Base-by-base conservation (phyloP, 2,797 vertebrate genomes). In the Myoxocephalus aenaeus region DNA sequence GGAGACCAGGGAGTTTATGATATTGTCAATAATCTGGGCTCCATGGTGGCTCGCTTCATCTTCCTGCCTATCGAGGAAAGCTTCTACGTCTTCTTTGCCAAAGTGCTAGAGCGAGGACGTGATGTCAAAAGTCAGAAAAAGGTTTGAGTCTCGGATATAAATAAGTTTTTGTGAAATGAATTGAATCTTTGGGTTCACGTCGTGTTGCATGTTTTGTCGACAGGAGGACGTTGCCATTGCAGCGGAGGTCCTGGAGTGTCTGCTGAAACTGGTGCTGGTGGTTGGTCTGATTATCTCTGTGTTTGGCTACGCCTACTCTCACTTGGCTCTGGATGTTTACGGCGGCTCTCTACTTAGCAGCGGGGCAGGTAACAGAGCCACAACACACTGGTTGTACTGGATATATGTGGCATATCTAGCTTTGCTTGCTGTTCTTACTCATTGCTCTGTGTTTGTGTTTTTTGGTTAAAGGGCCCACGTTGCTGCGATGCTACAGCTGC, bases 1-100 rank as follows among this genome's bases (percentile, higher is more conserved):
- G 98, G 97, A 57, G 98, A 99, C 86, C 98, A 99, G 89, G 98
- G 97, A 34, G 92, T 99, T 0, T 99, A 99, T 72, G 98, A 99
- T 65, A 95, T 97, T 3, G 95, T 99, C 87, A 99, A 98, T 86
- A 99, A 99, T 62, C 95, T 99, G 64, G 98, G 98, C 73, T 99
- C 98, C n/a, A 96, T 99, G 95, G 97, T 98, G 87, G 97, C 98
- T 2, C 96, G 98, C 38, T 97, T 99, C 93, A 81, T 99, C 89
- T 99, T 99, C 92, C 88, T 96, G 81, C 98, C 98, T 51, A 95
- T 99, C 54, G 98, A 99, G 85, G 98, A 99, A 75, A 99, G 98
- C 91, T 99, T 99, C 93, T 99, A 99, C 70, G 86, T 99, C 70
- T 99, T 99, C 89, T 99, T 99, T 79, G 97, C 96, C 77, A 98